Evolutionary conservation across 2,888 invertebrate genomes (phyloP).

Genomic region (Heliconius charithonia): DNA sequence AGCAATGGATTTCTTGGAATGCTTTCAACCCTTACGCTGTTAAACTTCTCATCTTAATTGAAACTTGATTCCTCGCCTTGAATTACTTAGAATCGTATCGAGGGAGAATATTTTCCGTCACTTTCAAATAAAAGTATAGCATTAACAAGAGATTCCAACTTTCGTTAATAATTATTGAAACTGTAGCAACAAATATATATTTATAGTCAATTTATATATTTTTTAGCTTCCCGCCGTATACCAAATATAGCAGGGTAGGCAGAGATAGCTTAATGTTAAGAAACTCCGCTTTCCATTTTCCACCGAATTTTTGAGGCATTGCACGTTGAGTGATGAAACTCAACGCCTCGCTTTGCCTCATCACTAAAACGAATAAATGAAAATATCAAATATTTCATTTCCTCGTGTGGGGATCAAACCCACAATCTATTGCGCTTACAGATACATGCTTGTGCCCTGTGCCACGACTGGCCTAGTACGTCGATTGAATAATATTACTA

Average conservation of each 20-base stretch:
- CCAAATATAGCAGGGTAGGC: background rate
- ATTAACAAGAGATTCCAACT: background rate
- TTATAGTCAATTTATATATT: background rate
- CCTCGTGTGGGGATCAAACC: too few species aligned
- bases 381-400: too few species aligned
- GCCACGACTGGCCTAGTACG: too few species aligned
- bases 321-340: background rate
- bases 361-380: too few species aligned
- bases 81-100: constrained; percentile 30
- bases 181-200: too few species aligned
- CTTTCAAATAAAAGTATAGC: background rate
- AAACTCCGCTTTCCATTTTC: too few species aligned
- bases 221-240: background rate
- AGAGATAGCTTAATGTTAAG: background rate
- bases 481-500: too few species aligned
- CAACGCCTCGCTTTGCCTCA: too few species aligned
- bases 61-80: constrained; percentile 47
- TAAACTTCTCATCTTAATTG: constrained; percentile 52
- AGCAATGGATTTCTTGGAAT: constrained; percentile 54
- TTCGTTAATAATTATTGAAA: background rate
- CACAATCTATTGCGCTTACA: too few species aligned
- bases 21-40: constrained; percentile 55
- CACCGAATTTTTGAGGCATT: background rate
- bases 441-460: too few species aligned
- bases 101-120: constrained; percentile 7